Base-by-base conservation (phyloP, 2,797 vertebrate species). In the Pristis pectinata region DNA sequence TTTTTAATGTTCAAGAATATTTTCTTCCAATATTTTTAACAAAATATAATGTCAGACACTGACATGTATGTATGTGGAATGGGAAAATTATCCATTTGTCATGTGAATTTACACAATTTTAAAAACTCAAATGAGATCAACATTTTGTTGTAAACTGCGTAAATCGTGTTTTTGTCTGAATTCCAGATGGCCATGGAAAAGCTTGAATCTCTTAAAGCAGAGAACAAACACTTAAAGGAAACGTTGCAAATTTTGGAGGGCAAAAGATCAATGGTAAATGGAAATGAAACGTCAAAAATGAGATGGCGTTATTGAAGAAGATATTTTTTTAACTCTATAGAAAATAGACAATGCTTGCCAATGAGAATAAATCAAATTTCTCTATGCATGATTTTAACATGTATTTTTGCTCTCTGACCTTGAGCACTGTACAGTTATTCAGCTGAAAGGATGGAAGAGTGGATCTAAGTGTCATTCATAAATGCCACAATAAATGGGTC, bases 181-280 rank as follows among this genome's bases (percentile, higher is more conserved):
- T 91, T 94, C 95, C 95, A 97, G 97, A 95, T 97, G 85, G 77
- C 96, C 91, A 96, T 96, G 94, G 95, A 95, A 95, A 96, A 0
- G 53, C 96, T 96, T 59, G 95, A 96, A 95, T 95, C 95, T 94
- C 93, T 96, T 95, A 95, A 95, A 95, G 95, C 95, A 37, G 97
- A 96, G 96, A 97, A 97, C 94, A 95, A 94, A 17, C 96, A 96
- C 85, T 95, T 97, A 22, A 97, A 97, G 95, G 96, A 96, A 94
- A 96, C 96, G 94, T 91, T 97, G 95, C 96, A 96, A 94, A 95
- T 96, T 79, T 95, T 96, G 95, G 96, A 96, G 37, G 89, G 95
- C 34, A 95, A 95, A 95, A 94, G 0, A 94, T 95, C 89, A 95
- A 95, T 1, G 96, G 97, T 97, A 97, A 96, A 95, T 72, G 19